Evolutionary conservation across 2,888 invertebrate species (phyloP).

Genomic region (Philereme transversata): DNA sequence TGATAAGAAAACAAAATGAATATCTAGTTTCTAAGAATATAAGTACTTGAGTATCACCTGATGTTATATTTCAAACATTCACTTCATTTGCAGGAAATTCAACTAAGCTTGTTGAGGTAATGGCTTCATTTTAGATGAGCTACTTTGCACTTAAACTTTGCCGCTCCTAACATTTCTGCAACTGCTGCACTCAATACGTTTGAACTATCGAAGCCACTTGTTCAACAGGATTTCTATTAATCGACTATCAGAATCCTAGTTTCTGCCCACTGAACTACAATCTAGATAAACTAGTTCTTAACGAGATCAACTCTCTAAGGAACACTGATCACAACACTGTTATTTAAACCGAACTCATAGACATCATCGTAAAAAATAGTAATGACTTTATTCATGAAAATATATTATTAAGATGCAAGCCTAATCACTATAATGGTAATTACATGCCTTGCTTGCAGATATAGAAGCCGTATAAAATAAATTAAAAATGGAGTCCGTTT

Average conservation of each 20-base stretch:
- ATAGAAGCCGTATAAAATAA: constrained; percentile 24
- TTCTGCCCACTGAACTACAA: constrained; percentile 13
- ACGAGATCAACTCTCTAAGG: constrained; percentile 14
- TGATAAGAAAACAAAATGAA: constrained; percentile 7
- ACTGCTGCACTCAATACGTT: constrained; percentile 4
- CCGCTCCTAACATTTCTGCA: not conserved
- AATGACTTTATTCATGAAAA: constrained; percentile 35
- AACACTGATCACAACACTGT: constrained; percentile 23
- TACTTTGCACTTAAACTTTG: not conserved
- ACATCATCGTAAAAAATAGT: constrained; percentile 32
- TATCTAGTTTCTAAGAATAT: constrained; percentile 2
- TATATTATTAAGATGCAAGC: constrained; percentile 28
- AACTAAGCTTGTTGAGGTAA: not conserved
- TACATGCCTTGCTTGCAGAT: constrained; percentile 22
- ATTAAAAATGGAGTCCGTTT: constrained; percentile 24
- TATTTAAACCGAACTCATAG: constrained; percentile 17
- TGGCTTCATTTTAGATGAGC: not conserved
- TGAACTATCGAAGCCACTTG: constrained; percentile 11
- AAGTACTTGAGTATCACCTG: not conserved
- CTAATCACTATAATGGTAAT: constrained; percentile 30
- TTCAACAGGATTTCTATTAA: constrained; percentile 22
- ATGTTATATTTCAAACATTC: not conserved
- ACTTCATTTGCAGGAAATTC: not conserved
- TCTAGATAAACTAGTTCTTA: constrained; percentile 23
- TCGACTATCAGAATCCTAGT: constrained; percentile 12